phyloP scores from a whole-genome alignment of 2,888 invertebrate genomes.

The Micropterix aruncella region DNA sequence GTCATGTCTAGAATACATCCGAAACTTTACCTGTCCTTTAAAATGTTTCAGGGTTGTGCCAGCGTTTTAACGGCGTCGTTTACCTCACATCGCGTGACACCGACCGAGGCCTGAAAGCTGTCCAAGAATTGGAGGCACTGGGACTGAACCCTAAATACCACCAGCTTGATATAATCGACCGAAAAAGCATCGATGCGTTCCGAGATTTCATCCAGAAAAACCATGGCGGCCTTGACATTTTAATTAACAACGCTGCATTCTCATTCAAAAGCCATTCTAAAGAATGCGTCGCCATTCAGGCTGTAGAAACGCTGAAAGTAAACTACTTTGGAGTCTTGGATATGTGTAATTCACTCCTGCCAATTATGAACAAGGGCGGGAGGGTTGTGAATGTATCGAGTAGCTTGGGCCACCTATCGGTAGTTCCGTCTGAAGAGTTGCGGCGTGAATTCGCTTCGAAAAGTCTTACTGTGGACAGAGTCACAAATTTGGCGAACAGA shows the following conservation, averaged over 20 bases:
- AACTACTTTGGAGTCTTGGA: constrained; percentile 53
- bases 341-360: constrained; percentile 50
- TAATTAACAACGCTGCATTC: constrained; percentile 62
- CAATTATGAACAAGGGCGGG: constrained; percentile 48
- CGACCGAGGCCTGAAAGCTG: constrained; percentile 34
- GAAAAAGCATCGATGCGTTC: constrained; percentile 38
- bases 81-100: constrained; percentile 49
- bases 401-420: constrained; percentile 44
- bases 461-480: constrained; percentile 19
- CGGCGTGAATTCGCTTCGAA: constrained; percentile 20
- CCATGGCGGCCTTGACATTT: constrained; percentile 55
- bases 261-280: constrained; percentile 27
- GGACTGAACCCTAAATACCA: constrained; percentile 39
- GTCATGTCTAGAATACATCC: too few species aligned
- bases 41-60: constrained; percentile 43
- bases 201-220: constrained; percentile 37
- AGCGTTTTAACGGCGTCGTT: constrained; percentile 45
- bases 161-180: constrained; percentile 50
- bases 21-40: too few species aligned
- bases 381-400: constrained; percentile 63
- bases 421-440: constrained; percentile 34
- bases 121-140: constrained; percentile 33
- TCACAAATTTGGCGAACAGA: constrained; percentile 41
- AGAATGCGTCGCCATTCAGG: constrained; percentile 21
- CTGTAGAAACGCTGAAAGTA: constrained; percentile 44